Conservation (phyloP, 1,140 invertebrate species). For the Oncopodura yosiiana region DNA sequence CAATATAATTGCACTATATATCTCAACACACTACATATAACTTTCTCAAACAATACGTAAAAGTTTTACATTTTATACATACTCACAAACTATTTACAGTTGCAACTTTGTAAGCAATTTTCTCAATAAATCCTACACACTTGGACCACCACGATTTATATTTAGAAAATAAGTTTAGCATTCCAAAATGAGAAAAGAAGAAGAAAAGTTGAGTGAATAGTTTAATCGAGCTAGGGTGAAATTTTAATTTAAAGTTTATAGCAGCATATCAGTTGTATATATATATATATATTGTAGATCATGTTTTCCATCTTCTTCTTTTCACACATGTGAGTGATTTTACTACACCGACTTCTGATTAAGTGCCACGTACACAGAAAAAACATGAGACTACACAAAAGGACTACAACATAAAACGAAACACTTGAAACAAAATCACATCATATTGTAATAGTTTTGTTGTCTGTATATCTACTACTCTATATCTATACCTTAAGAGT, state of each 20-base stretch:
- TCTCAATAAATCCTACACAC: constrained; percentile 12
- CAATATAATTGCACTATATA: too few species aligned
- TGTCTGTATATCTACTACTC: too few species aligned
- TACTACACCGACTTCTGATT: background rate
- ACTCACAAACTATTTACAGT: background rate
- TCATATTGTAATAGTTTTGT: too few species aligned
- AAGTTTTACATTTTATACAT: constrained; percentile 2
- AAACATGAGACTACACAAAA: constrained; percentile 3
- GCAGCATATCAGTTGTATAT: background rate
- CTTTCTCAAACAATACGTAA: too few species aligned
- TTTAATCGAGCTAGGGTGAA: constrained; percentile 14
- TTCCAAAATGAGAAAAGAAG: too few species aligned
- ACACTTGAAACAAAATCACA: too few species aligned
- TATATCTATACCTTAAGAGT: too few species aligned
- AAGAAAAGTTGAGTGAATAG: constrained; percentile 14
- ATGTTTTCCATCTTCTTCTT: background rate
- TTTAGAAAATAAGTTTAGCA: too few species aligned
- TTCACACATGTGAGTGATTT: background rate
- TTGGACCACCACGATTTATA: too few species aligned
- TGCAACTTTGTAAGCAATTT: constrained; percentile 5
- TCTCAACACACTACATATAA: too few species aligned
- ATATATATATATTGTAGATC: background rate
- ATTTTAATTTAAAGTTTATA: constrained; percentile 20
- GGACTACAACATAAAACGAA: constrained; percentile 4
- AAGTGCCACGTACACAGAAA: background rate